Percentiles rank a stretch among this genome's conserved stretches.
Evolutionary conservation across 1,140 invertebrate species (phyloP).

Genomic region (Yoshiicerus persimilis): DNA sequence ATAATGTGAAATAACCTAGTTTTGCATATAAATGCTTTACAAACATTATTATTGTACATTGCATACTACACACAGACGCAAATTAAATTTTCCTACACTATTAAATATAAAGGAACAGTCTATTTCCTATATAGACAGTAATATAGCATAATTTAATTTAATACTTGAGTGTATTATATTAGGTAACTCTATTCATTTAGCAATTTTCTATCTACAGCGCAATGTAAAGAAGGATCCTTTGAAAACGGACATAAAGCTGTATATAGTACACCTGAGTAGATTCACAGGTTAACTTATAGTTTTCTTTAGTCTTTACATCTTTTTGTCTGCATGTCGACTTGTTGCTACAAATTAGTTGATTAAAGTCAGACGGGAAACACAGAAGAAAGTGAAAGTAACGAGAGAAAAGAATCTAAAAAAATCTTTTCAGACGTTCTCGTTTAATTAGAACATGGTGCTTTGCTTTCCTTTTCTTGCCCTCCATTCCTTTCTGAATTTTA

Average conservation of each 20-base stretch:
- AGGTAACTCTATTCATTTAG: no score
- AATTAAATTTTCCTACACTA: no score
- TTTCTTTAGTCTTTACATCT: background rate
- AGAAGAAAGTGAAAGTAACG: background rate
- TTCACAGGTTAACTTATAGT: background rate
- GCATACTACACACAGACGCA: no score
- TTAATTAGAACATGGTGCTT: background rate
- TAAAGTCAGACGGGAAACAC: background rate
- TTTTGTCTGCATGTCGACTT: background rate
- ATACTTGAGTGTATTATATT: no score
- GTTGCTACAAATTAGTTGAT: slow-evolving; percentile 17
- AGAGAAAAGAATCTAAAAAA: background rate
- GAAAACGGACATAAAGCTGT: no score
- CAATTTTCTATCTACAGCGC: no score
- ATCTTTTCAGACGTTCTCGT: background rate
- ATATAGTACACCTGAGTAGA: background rate
- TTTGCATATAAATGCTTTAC: no score
- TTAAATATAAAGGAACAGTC: no score
- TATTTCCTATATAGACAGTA: no score
- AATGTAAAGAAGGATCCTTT: no score
- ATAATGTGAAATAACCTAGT: background rate
- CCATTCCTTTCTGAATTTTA: background rate
- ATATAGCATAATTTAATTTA: no score
- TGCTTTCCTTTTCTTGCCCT: background rate
- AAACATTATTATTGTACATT: no score